A percentile compares a stretch with the other conserved stretches of the same genome.
Conservation (phyloP, 2,888 invertebrate genomes). For the Timema cristinae region DNA sequence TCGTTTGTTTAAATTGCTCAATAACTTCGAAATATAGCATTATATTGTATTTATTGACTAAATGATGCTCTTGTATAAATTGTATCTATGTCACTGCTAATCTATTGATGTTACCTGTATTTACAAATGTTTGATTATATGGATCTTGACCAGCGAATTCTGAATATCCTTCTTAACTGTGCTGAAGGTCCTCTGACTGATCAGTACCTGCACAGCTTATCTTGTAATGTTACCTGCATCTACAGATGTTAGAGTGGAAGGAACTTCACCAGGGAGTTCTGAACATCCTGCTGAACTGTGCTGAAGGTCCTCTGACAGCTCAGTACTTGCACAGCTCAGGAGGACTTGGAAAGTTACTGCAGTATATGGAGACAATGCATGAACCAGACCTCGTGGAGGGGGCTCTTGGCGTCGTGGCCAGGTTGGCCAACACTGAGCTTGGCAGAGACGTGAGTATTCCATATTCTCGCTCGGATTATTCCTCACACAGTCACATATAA, state of each 20-base stretch:
- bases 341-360: not conserved
- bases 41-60: too few species aligned
- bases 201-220: not conserved
- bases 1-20: too few species aligned
- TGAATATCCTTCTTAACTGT: too few species aligned
- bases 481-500: too few species aligned
- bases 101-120: too few species aligned
- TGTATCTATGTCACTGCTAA: too few species aligned
- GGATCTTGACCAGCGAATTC: too few species aligned
- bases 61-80: too few species aligned
- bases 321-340: conserved; percentile 5
- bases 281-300: not conserved
- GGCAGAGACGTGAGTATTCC: conserved; percentile 2
- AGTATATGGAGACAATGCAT: too few species aligned
- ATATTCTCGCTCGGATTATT: too few species aligned
- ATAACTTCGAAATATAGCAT: too few species aligned
- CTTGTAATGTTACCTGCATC: not conserved
- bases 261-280: conserved; percentile 1
- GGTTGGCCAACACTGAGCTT: not conserved
- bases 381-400: not conserved
- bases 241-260: conserved; percentile 6
- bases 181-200: not conserved
- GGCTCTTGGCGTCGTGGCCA: not conserved
- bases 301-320: not conserved
- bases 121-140: too few species aligned